Evolutionary conservation across 2,888 invertebrate genomes (phyloP).

Genomic region (Biston betularia): DNA sequence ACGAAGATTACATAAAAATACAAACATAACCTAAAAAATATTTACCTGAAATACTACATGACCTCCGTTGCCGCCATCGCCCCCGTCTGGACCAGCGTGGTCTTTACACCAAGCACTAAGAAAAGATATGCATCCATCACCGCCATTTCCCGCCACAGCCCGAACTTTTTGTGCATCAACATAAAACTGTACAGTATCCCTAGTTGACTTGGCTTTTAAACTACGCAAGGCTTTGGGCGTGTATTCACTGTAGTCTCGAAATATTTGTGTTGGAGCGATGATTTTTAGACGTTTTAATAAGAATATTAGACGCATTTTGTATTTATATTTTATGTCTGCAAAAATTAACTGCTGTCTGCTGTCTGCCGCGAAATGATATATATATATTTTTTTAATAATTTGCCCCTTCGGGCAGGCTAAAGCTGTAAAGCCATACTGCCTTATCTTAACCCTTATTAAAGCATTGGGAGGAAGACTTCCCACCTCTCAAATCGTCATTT

Average conservation of each 20-base stretch:
- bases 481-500: too few species aligned
- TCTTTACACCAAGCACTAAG: constrained; percentile 93
- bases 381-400: too few species aligned
- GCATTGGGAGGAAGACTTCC: too few species aligned
- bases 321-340: constrained; percentile 10
- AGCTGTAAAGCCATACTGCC: too few species aligned
- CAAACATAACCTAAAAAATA: constrained; percentile 33
- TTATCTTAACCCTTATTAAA: too few species aligned
- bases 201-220: constrained; percentile 72
- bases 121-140: constrained; percentile 97
- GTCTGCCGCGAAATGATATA: too few species aligned
- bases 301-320: constrained; percentile 26
- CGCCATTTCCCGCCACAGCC: constrained; percentile 94
- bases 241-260: constrained; percentile 60
- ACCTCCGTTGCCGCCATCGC: constrained; percentile 98
- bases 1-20: background rate
- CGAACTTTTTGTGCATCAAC: constrained; percentile 90
- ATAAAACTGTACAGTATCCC: constrained; percentile 86
- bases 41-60: constrained; percentile 93
- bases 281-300: constrained; percentile 42
- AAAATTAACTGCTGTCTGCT: too few species aligned
- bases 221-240: constrained; percentile 72
- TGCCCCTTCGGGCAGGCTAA: too few species aligned
- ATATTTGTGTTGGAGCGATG: constrained; percentile 35
- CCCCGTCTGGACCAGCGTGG: constrained; percentile 97